Conservation (phyloP, 2,797 vertebrate species). For the Falco concolor region DNA sequence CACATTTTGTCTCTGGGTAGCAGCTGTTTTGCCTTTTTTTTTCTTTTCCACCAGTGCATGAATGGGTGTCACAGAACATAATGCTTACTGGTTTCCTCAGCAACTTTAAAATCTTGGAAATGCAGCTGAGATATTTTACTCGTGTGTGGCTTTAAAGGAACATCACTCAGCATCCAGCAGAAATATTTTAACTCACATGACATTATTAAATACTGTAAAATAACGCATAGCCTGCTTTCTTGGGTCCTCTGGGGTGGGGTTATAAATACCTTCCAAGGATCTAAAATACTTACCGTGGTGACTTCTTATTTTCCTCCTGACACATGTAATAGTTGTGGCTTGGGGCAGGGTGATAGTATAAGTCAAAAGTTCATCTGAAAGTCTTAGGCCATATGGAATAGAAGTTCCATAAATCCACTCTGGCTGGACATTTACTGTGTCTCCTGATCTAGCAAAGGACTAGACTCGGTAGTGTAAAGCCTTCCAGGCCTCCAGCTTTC, state of each 20-base stretch:
- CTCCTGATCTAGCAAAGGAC: not conserved
- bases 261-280: not conserved
- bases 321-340: not conserved
- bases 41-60: not conserved
- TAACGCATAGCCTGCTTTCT: not conserved
- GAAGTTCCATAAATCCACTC: not conserved
- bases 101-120: not conserved
- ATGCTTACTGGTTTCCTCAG: not conserved
- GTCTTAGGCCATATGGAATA: not conserved
- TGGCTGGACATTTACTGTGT: not conserved
- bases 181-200: not conserved
- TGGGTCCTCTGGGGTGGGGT: not conserved
- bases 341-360: not conserved
- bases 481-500: not conserved
- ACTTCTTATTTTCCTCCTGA: not conserved
- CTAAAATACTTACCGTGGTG: not conserved
- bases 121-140: not conserved
- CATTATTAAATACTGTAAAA: not conserved
- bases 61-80: not conserved
- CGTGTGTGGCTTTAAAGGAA: not conserved
- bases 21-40: not conserved
- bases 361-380: not conserved
- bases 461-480: not conserved
- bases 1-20: not conserved
- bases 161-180: not conserved